Evolutionary conservation across 1,140 invertebrate genomes (phyloP), one percentile per base, ranked within the genome.

Genomic region (Aradophagus sp.): DNA sequence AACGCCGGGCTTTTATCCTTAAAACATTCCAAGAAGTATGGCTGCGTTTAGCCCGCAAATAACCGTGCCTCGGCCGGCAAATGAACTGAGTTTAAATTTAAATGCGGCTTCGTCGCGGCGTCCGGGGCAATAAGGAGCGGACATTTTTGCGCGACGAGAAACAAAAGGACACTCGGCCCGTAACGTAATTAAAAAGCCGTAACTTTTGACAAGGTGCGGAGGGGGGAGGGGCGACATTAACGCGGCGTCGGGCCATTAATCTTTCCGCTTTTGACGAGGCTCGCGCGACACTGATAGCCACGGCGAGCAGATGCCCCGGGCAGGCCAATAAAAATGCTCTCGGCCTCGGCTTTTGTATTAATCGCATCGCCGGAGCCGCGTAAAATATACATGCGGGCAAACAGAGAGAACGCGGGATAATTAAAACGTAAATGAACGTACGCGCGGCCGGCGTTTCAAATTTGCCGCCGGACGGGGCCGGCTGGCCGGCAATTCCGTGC

Each of bases 361-460:
- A 50, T 62, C 42, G 42, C 31, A 20, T 61, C 35, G 50, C 19
- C 17, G 34, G 41, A 55, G 12, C 41, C 34, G 11, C 41, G 55
- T 68, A 59, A 59, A 48, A 62, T 69, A 45, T 56, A 56, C 29
- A 55, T 27, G 45, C 35, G 31, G 17, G 27, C 38, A 71, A 58
- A 53, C 32, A 47, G 32, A 53, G 45, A 23, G 38, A 67, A 36
- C 45, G 44, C 45, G 14, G 48, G 47, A 65, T 59, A 71, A 71
- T 71, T 59, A 65, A 71, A 71, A 65, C 59, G 61, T 44, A 71
- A 65, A 71, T 65, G 48, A 71, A 71, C 53, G 56, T n/a, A 29
- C 6, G 27, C 27, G 31, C 19, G 39, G 27, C 8, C 16, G 23
- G 17, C 36, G 58, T 32, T 70, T 59, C 52, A 47, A 63, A 70